Conservation (phyloP, 2,797 vertebrate species). For the Moxostoma hubbsi region DNA sequence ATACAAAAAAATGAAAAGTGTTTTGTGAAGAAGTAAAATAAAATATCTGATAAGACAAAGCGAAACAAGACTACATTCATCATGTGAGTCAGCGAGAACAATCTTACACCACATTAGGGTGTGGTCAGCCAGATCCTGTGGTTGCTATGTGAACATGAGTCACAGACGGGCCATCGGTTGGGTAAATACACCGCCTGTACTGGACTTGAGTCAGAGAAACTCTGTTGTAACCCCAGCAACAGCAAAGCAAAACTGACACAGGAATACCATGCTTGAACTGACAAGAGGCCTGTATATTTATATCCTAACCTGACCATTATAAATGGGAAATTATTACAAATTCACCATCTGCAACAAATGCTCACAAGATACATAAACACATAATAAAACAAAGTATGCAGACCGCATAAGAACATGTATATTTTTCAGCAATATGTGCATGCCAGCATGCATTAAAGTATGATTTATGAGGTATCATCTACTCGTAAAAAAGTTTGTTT, state of each 20-base stretch:
- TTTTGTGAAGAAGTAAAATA: not conserved
- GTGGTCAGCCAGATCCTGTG: constrained; percentile 67
- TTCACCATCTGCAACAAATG: not conserved
- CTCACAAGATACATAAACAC: constrained; percentile 29
- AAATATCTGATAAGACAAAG: not conserved
- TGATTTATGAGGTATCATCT: constrained; percentile 67
- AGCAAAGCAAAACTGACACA: constrained; percentile 73
- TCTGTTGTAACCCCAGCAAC: constrained; percentile 69
- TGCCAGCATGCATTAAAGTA: constrained; percentile 24
- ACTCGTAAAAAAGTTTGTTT: constrained; percentile 71
- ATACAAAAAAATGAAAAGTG: not conserved
- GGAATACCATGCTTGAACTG: constrained; percentile 58
- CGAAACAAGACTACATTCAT: constrained; percentile 50
- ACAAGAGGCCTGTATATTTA: constrained; percentile 59
- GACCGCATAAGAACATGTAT: constrained; percentile 20
- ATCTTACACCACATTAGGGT: constrained; percentile 65
- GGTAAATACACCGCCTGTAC: constrained; percentile 65
- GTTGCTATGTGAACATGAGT: constrained; percentile 72
- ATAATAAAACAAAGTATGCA: constrained; percentile 13
- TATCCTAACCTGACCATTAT: constrained; percentile 66
- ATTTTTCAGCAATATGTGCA: constrained; percentile 35
- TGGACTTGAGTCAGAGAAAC: constrained; percentile 45
- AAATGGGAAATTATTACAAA: not conserved
- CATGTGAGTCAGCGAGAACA: constrained; percentile 70
- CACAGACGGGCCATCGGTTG: constrained; percentile 63